A percentile compares a stretch with the other conserved stretches of the same genome.
Conservation (phyloP, 2,113 vertebrate species). For the Onychostoma macrolepis region DNA sequence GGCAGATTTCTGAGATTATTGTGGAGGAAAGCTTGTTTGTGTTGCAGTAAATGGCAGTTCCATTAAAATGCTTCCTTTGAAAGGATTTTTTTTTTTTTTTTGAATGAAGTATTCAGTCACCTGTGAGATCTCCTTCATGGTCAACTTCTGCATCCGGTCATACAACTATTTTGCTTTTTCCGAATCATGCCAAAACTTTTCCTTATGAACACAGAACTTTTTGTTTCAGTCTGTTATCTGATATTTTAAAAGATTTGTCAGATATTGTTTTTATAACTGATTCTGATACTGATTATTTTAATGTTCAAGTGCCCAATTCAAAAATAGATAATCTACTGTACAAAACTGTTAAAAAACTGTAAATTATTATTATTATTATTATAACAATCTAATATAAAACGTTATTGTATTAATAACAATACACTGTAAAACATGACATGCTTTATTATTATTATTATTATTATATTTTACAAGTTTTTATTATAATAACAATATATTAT, state of each 20-base stretch:
- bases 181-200: not conserved
- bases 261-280: not conserved
- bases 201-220: not conserved
- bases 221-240: no score
- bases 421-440: no score
- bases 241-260: not conserved
- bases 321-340: not conserved
- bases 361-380: not conserved
- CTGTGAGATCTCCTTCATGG: constrained; percentile 4
- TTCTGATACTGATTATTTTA: not conserved
- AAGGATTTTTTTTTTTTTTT: not conserved
- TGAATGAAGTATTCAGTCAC: not conserved
- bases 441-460: no score
- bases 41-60: not conserved
- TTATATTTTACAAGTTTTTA: no score
- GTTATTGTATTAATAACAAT: no score
- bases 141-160: not conserved
- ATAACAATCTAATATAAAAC: no score
- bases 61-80: constrained; percentile 7
- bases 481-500: no score
- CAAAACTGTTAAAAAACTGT: not conserved
- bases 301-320: not conserved
- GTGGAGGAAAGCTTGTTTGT: not conserved
- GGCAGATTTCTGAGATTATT: not conserved
- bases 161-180: not conserved